Base-by-base conservation (phyloP, 1,140 invertebrate species). In the Drosophila guanche region DNA sequence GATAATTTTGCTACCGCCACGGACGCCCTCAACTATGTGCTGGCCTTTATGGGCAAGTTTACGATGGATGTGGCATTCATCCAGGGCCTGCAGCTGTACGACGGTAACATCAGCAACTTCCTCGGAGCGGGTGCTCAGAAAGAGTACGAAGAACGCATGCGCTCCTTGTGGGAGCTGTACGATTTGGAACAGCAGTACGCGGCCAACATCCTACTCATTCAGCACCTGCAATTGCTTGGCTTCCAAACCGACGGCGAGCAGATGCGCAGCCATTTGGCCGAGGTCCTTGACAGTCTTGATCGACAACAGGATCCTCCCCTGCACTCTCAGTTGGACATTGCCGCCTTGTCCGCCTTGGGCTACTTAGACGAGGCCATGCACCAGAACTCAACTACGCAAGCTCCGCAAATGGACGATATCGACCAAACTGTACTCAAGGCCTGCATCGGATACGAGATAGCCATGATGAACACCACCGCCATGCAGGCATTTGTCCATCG, bases 61-160 rank as follows among this genome's bases (percentile, higher is more conserved):
- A 89, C 89, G 1, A 73, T 90, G 68, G 89, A 90, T 8, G 79
- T 89, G 59, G 68, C 73, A 3, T 89, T 84, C n/a, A 90, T 90
- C n/a, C 66, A 70, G 2, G 85, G 85, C 8, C 46, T 90, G 20
- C 78, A 90, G 52, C 51, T 90, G 12, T 80, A 75, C 29, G 76
- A 90, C 53, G 56, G 42, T 4, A 90, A 81, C 51, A 56, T 89
- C 0, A 89, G 68, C 27, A 63, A 33, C 8, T 51, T 89, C 1
- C 57, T 90, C 0, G 89, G 89, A 1, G 52, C 65, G 0, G 55
- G 37, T 2, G 79, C 74, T 16, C 84, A 90, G 42, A 89, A 89
- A 43, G 89, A 90, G 50, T 90, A 78, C 52, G 89, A 90, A 46
- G 56, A 66, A 0, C 76, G 71, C 0, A 84, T 89, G 63, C 72